phyloP scores from a whole-genome alignment of 1,140 invertebrate species.

The Micrasema longulum region DNA sequence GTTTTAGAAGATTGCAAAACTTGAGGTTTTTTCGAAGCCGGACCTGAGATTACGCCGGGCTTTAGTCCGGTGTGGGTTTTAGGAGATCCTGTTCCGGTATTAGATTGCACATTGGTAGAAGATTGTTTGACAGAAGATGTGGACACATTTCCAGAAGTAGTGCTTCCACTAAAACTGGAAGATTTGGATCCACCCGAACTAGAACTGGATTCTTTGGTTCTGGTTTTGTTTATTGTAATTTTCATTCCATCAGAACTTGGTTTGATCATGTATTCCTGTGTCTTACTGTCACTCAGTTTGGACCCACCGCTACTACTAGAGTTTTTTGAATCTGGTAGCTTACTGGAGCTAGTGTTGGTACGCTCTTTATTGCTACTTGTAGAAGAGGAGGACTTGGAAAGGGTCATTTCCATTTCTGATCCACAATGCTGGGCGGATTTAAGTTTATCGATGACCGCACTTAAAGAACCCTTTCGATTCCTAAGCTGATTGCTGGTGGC shows the following conservation, averaged over 20 bases:
- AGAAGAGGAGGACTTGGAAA: constrained; percentile 54
- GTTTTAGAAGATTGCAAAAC: constrained; percentile 67
- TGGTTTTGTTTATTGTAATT: constrained; percentile 89
- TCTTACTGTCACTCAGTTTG: constrained; percentile 73
- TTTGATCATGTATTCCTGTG: constrained; percentile 88
- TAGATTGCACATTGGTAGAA: constrained; percentile 62
- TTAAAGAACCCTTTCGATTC: constrained; percentile 82
- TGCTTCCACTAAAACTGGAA: constrained; percentile 54
- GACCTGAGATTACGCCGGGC: constrained; percentile 84
- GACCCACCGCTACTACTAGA: constrained; percentile 60
- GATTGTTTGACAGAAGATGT: constrained; percentile 59
- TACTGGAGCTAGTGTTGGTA: constrained; percentile 60
- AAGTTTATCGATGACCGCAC: constrained; percentile 88
- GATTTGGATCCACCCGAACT: constrained; percentile 61
- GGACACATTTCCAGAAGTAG: constrained; percentile 59
- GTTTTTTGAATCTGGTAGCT: constrained; percentile 69
- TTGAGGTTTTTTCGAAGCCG: constrained; percentile 82
- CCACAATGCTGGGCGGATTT: constrained; percentile 79
- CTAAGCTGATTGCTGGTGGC: constrained; percentile 71
- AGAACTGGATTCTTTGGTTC: constrained; percentile 74
- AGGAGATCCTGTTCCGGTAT: constrained; percentile 73
- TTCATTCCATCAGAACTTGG: constrained; percentile 88
- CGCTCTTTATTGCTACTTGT: constrained; percentile 57
- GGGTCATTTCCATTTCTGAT: constrained; percentile 60
- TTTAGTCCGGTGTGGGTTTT: constrained; percentile 87